Conservation (phyloP, 1,140 invertebrate genomes). For the Atta cephalotes region DNA sequence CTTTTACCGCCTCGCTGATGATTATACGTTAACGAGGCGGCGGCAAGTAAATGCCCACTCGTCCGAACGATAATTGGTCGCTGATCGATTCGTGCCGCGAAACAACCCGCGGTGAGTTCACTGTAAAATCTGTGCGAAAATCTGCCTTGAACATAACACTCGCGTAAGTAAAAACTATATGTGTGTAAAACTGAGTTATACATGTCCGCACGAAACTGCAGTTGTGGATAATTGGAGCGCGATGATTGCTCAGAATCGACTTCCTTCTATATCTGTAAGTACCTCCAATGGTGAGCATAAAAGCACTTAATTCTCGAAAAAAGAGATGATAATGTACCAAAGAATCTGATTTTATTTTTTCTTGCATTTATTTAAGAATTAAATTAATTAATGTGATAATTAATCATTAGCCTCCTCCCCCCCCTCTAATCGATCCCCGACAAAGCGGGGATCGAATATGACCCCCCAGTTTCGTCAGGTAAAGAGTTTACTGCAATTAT, state of each 20-base stretch:
- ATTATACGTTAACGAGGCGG: conserved; percentile 70
- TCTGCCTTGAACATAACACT: conserved; percentile 50
- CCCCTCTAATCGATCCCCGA: no score
- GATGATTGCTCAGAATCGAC: conserved; percentile 47
- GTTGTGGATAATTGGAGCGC: conserved; percentile 55
- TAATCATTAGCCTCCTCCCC: not conserved
- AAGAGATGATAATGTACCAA: not conserved
- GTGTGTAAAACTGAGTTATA: conserved; percentile 48
- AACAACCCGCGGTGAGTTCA: conserved; percentile 52
- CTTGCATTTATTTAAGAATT: not conserved
- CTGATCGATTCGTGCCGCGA: conserved; percentile 68
- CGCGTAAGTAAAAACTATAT: conserved; percentile 17
- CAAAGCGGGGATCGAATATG: no score
- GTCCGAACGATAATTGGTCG: conserved; percentile 70
- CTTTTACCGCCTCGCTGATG: conserved; percentile 65
- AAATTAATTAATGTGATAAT: not conserved
- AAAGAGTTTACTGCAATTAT: no score
- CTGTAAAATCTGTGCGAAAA: conserved; percentile 53
- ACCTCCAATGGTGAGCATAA: not conserved
- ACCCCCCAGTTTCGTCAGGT: no score
- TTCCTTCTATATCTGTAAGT: conserved; percentile 46
- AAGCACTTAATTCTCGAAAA: conserved; percentile 1
- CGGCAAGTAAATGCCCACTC: conserved; percentile 58
- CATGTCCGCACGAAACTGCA: conserved; percentile 41
- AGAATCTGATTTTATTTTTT: not conserved